Percentiles rank a stretch among this genome's conserved stretches.
phyloP scores from a whole-genome alignment of 1,140 invertebrate genomes.

The Listronotus oregonensis region DNA sequence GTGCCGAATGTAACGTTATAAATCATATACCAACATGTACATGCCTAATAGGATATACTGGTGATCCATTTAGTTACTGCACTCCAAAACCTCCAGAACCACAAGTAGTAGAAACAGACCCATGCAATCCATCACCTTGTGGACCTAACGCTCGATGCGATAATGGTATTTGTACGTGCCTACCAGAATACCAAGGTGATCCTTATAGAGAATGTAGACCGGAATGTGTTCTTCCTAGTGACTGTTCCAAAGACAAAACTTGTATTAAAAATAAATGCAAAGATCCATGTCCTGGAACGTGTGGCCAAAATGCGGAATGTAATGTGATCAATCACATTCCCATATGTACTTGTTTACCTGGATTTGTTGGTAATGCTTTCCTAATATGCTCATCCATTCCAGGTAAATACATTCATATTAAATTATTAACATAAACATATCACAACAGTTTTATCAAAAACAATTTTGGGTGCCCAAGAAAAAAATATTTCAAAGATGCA shows the following conservation, averaged over 20 bases:
- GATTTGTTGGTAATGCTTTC: slow-evolving; percentile 74
- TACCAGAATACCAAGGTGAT: slow-evolving; percentile 74
- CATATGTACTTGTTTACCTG: slow-evolving; percentile 75
- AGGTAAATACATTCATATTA: slow-evolving; percentile 48
- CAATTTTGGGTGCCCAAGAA: background rate
- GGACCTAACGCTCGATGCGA: slow-evolving; percentile 64
- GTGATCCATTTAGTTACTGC: slow-evolving; percentile 68
- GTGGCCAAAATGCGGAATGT: slow-evolving; percentile 66
- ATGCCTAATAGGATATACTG: slow-evolving; percentile 66
- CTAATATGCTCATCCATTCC: slow-evolving; percentile 61
- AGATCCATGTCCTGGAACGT: slow-evolving; percentile 71
- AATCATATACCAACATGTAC: slow-evolving; percentile 68
- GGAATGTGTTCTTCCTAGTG: slow-evolving; percentile 68
- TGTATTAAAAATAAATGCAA: slow-evolving; percentile 73
- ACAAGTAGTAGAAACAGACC: slow-evolving; percentile 41
- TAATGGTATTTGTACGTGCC: slow-evolving; percentile 69
- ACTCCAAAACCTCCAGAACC: slow-evolving; percentile 53
- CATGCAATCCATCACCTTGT: slow-evolving; percentile 66
- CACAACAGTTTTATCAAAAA: background rate
- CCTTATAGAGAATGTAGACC: slow-evolving; percentile 65
- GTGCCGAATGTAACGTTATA: slow-evolving; percentile 64
- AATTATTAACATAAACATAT: background rate
- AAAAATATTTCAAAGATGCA: too few relatives aligned
- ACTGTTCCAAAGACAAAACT: slow-evolving; percentile 74
- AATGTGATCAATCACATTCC: slow-evolving; percentile 71